These are phyloP conservation scores for Pseudorectes ferrugineus DNA, from an alignment of 2,113 vertebrate species.

Conservation along the genomic window DNA sequence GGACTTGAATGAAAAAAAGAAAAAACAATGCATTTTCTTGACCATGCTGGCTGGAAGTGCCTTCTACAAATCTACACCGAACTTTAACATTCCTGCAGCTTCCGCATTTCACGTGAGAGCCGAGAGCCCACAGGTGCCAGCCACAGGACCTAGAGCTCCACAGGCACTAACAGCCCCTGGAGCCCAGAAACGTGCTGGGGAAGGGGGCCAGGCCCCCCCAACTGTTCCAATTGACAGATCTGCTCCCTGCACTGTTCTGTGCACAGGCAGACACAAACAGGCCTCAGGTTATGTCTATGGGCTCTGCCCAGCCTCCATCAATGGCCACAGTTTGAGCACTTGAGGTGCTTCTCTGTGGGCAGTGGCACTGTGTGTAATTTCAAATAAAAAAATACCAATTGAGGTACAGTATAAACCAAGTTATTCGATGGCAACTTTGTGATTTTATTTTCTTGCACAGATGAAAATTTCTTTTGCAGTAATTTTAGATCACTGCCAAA, in stretches of 20 bases:
- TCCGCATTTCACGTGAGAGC: fast-evolving
- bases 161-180: fast-evolving
- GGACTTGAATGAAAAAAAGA: background rate
- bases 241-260: fast-evolving
- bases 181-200: fast-evolving
- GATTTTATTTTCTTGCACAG: background rate
- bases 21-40: background rate
- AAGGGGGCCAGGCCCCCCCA: background rate
- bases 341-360: background rate
- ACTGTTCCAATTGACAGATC: fast-evolving
- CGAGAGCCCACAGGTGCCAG: fast-evolving
- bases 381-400: too few species aligned
- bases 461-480: background rate
- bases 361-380: fast-evolving
- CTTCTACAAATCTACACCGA: fast-evolving
- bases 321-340: fast-evolving
- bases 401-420: background rate
- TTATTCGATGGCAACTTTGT: background rate
- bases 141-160: fast-evolving
- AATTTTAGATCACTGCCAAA: background rate
- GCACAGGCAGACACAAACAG: fast-evolving
- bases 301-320: fast-evolving
- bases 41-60: background rate
- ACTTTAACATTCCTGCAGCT: background rate
- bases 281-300: fast-evolving